Percentiles rank a stretch among this genome's conserved stretches.
Conservation (phyloP, 2,797 vertebrate genomes). For the Sternotherus odoratus region DNA sequence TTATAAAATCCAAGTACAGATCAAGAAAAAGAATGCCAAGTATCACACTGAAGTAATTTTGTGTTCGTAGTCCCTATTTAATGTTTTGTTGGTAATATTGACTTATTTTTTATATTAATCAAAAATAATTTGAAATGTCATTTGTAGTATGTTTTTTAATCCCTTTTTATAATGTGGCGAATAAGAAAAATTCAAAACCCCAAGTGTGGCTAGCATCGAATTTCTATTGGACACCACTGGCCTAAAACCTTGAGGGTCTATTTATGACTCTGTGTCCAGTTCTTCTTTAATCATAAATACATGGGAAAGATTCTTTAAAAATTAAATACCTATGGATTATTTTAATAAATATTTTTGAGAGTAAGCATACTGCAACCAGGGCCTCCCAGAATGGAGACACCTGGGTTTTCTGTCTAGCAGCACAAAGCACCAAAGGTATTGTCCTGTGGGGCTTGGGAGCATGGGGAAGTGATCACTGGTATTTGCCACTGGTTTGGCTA, state of each 20-base stretch:
- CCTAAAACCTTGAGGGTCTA: slow-evolving; percentile 64
- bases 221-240: not conserved
- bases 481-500: not conserved
- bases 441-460: not conserved
- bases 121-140: too few species aligned
- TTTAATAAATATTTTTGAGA: slow-evolving; percentile 18
- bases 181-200: too few species aligned
- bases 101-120: too few species aligned
- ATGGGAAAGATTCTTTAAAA: slow-evolving; percentile 12
- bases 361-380: slow-evolving; percentile 47
- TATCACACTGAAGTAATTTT: too few species aligned
- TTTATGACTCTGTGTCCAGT: slow-evolving; percentile 62
- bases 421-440: not conserved
- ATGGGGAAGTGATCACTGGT: not conserved
- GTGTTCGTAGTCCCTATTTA: too few species aligned
- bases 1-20: too few species aligned
- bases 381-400: not conserved
- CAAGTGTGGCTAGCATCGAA: too few species aligned
- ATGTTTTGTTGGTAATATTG: too few species aligned
- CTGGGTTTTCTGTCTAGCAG: not conserved
- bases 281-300: slow-evolving; percentile 54
- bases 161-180: too few species aligned
- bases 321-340: slow-evolving; percentile 44
- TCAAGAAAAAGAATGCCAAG: too few species aligned
- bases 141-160: too few species aligned